Base-by-base conservation (phyloP, 1,140 invertebrate species). In the Brachionus rotundiformis region DNA sequence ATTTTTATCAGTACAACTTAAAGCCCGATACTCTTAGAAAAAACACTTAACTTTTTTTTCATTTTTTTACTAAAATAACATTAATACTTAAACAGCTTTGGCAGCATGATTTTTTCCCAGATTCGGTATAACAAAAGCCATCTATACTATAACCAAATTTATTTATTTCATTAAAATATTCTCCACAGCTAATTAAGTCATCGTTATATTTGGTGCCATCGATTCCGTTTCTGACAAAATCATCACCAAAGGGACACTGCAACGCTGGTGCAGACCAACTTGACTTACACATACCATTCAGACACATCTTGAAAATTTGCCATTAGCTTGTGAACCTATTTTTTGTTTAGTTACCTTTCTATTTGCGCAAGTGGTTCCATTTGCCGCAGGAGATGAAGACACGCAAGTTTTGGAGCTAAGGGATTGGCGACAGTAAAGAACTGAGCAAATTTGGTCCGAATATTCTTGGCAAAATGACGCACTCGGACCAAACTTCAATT, bases 71-170 rank as follows among this genome's bases (percentile, higher is more conserved):
- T n/a, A 1, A n/a, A 1, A 5, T 16, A 27, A 23, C n/a, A n/a
- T n/a, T n/a, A 31, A 3, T 63, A 63, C 61, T 63, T 63, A 33
- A 33, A 29, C 61, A 63, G 29, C 61, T 63, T 63, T 63, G 61
- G 25, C 61, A 63, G 4, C 61, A 63, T n/a, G 61, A 63, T 23
- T 6, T 29, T 63, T 29, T 29, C 29, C 61, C 61, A 6, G 25
- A 29, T 29, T 63, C 7, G 6, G 61, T n/a, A 63, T 63, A 29
- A 63, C 61, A 63, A 63, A 63, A 63, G 3, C 61, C 61, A 63
- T 63, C 61, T 13, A 63, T 63, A 1, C 25, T 29, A n/a, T 63
- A 63, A 31, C 27, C 61, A 63, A 63, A 33, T n/a, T 33, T 63
- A 13, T 11, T 29, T n/a, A 63, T 29, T 29, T 63, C 61, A 33